Conservation (phyloP, 2,113 vertebrate genomes). For the Pelobates fuscus region DNA sequence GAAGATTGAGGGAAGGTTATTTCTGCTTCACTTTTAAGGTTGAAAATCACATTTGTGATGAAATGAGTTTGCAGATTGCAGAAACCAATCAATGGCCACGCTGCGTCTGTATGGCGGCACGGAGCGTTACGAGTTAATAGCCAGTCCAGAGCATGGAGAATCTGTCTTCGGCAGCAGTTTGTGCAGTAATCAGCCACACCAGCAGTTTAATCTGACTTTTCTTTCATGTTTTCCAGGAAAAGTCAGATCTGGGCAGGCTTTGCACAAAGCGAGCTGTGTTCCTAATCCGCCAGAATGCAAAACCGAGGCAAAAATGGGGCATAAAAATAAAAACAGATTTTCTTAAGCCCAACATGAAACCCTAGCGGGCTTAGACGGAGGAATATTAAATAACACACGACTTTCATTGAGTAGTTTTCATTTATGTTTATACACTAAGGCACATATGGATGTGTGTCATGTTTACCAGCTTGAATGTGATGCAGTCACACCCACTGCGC, state of each 20-base stretch:
- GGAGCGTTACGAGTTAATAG: conserved; percentile 22
- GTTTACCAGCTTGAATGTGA: neutral
- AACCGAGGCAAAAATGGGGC: neutral
- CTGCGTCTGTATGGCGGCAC: neutral
- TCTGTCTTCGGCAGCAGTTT: neutral
- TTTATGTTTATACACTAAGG: neutral
- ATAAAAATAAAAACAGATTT: too few species aligned
- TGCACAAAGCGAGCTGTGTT: neutral
- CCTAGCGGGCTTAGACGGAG: too few species aligned
- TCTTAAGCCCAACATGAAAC: too few species aligned
- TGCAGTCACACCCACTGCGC: too few species aligned
- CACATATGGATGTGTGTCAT: neutral
- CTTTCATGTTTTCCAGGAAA: neutral
- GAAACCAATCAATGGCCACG: conserved; percentile 4
- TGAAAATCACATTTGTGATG: conserved; percentile 25
- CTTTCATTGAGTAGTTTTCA: too few species aligned
- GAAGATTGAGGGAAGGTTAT: neutral
- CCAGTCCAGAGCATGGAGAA: neutral
- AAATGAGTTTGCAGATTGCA: neutral
- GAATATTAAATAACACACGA: too few species aligned
- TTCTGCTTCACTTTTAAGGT: conserved; percentile 13
- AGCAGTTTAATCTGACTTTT: neutral
- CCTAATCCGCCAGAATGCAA: neutral
- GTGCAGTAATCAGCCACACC: neutral
- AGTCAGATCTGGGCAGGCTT: neutral